A percentile compares a stretch with the other conserved stretches of the same genome.
phyloP scores from a whole-genome alignment of 2,888 invertebrate genomes.

The Brachylomia viminalis region DNA sequence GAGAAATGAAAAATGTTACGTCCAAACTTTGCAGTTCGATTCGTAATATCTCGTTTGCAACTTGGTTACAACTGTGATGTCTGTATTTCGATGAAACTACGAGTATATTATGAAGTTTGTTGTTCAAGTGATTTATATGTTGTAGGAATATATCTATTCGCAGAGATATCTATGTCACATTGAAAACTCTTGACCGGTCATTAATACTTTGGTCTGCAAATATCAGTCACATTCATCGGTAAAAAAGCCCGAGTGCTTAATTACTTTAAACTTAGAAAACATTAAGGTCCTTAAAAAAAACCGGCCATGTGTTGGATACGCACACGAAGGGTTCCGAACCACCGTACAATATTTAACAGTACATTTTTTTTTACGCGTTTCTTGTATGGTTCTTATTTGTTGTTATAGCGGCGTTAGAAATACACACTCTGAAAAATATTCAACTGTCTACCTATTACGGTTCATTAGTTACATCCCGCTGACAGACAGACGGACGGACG shows the following conservation, averaged over 20 bases:
- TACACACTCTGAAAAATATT: too few relatives aligned
- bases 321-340: too few relatives aligned
- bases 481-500: too few relatives aligned
- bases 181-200: neutral
- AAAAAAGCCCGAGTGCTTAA: neutral
- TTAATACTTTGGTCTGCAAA: neutral
- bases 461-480: too few relatives aligned
- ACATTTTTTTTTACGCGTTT: too few relatives aligned
- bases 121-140: neutral
- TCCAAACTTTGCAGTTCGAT: constrained; percentile 43
- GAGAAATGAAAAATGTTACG: constrained; percentile 37
- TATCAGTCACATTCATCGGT: neutral
- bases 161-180: neutral
- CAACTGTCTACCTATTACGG: too few relatives aligned
- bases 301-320: too few relatives aligned
- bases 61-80: constrained; percentile 12
- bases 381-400: too few relatives aligned
- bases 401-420: too few relatives aligned
- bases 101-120: neutral
- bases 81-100: constrained; percentile 20
- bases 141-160: constrained; percentile 5
- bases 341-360: too few relatives aligned
- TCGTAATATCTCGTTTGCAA: constrained; percentile 37
- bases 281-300: neutral
- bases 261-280: neutral